Evolutionary conservation across 2,888 invertebrate genomes (phyloP), one percentile per base, ranked within the genome.

Genomic region (Acanthosepion esculentum): DNA sequence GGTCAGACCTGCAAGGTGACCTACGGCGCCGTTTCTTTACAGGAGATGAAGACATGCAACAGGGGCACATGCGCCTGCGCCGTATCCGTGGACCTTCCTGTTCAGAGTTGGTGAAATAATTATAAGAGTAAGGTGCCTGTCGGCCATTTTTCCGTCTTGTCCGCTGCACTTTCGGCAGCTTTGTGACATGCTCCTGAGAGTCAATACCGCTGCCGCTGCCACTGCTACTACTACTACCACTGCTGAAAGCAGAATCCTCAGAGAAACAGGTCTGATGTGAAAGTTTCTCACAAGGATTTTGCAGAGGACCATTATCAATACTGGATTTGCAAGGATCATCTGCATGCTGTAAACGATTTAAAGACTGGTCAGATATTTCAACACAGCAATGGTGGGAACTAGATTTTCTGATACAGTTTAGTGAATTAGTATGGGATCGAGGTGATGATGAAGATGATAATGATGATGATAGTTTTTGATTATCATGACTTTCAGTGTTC

Each of bases 161-260:
- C 50, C 53, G 50, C 53, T 93, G 93, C 93, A 93, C 93, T 93
- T 48, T 93, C 1, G 93, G 48, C 48, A 93, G 48, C 53, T 50
- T 50, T 48, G n/a, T 93, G 29, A 93, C 53, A 33, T 93, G 93
- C n/a, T 48, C 50, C n/a, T n/a, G 93, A 53, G 93, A 53, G 23
- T 93, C 93, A 50, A 93, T 53, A 48, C 48, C n/a, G 18, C 93
- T n/a, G 10, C 53, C 48, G 26, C 93, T 93, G n/a, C 93, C 33
- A 20, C 92, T 92, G 29, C 92, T 92, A 48, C 92, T 29, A 48
- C 50, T 92, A 23, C 93, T 92, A 50, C 92, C 93, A 53, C 93
- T 93, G 50, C 93, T 93, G n/a, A 93, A 93, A 53, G 93, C 93
- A n/a, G 93, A 93, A 53, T 93, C 93, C 48, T 93, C 93, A 50